Base-by-base conservation (phyloP, 1,140 invertebrate genomes). In the Drosophila ananassae region DNA sequence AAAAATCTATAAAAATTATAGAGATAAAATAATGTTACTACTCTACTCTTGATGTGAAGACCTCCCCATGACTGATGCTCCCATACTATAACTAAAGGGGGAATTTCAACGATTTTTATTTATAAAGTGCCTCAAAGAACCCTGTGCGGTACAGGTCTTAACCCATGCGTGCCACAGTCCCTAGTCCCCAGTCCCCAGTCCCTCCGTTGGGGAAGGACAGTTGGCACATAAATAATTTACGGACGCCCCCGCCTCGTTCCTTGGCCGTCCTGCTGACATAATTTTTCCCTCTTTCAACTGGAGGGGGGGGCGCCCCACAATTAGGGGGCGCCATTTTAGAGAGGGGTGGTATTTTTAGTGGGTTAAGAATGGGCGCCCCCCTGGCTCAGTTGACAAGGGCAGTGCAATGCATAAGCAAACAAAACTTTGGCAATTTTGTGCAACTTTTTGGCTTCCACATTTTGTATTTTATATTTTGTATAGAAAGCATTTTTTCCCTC, bases 221-320 rank as follows among this genome's bases (percentile, higher is more conserved):
- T 85, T 85, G 81, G 63, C 81, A 77, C 73, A 85, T 85, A 85
- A 87, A 85, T 87, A 87, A 85, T 85, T 85, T 78, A 85, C 69
- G 72, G 77, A 60, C 77, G 61, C 69, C 41, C 39, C 41, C 50
- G 24, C 24, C 24, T 25, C 24, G 24, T 25, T 25, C 25, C 6
- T 28, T 28, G 25, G 25, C 73, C 66, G 51, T 58, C 56, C 77
- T 77, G 81, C 81, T 84, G 81, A 85, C 81, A 84, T 84, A 84
- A 84, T 84, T 84, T 74, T 56, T 54, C 55, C 30, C 56, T 51
- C 39, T 56, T 51, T 41, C 25, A 28, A 28, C 25, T 8, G 8
- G 32, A 25, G 59, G 46, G 46, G 17, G 17, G 17, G 41, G 46
- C 32, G 46, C 51, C 46, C 46, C 30, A 50, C 39, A 64, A 56